Percentiles rank a stretch among this genome's conserved stretches.
phyloP scores from a whole-genome alignment of 1,140 invertebrate species.

The Vanessa atalanta region DNA sequence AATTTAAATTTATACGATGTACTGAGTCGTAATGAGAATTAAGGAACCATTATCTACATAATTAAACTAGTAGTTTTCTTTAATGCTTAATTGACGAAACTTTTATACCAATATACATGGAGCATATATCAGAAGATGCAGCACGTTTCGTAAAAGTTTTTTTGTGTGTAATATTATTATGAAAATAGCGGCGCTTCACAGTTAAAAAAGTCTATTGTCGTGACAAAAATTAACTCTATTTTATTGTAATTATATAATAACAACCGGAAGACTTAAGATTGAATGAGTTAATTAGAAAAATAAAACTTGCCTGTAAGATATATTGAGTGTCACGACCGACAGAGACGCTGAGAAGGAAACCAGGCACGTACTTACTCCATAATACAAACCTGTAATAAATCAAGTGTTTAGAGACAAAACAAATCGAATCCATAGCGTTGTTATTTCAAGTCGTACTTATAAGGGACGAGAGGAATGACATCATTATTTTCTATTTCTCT shows the following conservation, averaged over 20 bases:
- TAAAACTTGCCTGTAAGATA: conserved; percentile 85
- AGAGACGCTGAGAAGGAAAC: conserved; percentile 94
- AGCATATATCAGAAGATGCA: too few relatives aligned
- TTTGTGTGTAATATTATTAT: too few relatives aligned
- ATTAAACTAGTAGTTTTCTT: too few relatives aligned
- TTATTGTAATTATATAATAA: neutral
- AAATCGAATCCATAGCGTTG: conserved; percentile 6
- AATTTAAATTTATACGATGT: too few relatives aligned
- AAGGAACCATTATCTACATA: too few relatives aligned
- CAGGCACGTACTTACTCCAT: conserved; percentile 94
- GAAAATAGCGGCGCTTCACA: too few relatives aligned
- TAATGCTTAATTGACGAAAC: too few relatives aligned
- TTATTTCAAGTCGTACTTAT: conserved; percentile 12
- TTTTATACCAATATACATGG: too few relatives aligned
- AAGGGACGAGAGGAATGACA: neutral
- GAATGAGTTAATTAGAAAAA: neutral
- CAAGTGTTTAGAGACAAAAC: conserved; percentile 18
- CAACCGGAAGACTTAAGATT: neutral
- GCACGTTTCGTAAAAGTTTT: too few relatives aligned
- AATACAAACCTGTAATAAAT: conserved; percentile 88
- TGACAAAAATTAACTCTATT: too few relatives aligned
- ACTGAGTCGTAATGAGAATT: too few relatives aligned
- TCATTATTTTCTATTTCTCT: neutral
- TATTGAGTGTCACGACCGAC: conserved; percentile 91
- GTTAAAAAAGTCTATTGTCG: too few relatives aligned